Evolutionary conservation across 2,797 vertebrate genomes (phyloP).

Genomic region (Caiman crocodilus): DNA sequence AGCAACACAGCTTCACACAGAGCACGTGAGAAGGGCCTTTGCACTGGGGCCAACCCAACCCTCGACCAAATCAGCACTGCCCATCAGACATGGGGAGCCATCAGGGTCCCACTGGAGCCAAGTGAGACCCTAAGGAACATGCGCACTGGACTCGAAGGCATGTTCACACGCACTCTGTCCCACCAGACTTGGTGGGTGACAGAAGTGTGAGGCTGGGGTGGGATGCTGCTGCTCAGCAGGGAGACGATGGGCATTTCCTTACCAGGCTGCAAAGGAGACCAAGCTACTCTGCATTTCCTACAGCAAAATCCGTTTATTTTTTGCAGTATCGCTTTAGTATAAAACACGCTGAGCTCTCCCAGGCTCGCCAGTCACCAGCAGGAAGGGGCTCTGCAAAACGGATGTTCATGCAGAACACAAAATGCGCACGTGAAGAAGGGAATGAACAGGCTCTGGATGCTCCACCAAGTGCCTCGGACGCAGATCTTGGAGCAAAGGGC

Average conservation of each 20-base stretch:
- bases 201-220: background rate
- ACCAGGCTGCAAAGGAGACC: background rate
- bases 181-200: background rate
- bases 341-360: slow-evolving; percentile 74
- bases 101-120: background rate
- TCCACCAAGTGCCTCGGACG: background rate
- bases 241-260: background rate
- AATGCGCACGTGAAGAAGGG: slow-evolving; percentile 22
- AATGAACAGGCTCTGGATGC: background rate
- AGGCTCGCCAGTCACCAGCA: slow-evolving; percentile 61
- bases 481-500: background rate
- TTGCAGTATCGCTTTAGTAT: slow-evolving; percentile 60
- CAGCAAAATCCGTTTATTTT: slow-evolving; percentile 76
- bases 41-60: background rate
- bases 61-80: background rate
- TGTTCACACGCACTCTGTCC: no score
- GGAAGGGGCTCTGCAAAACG: slow-evolving; percentile 59
- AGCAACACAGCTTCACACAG: background rate
- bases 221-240: no score
- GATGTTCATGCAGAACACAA: slow-evolving; percentile 67
- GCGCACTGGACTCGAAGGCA: background rate
- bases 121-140: background rate
- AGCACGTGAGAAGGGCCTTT: background rate
- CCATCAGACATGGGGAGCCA: background rate
- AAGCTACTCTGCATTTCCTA: background rate